These are phyloP conservation scores for Pheosia tremula DNA, from an alignment of 2,888 invertebrate species.

Conservation along the genomic window DNA sequence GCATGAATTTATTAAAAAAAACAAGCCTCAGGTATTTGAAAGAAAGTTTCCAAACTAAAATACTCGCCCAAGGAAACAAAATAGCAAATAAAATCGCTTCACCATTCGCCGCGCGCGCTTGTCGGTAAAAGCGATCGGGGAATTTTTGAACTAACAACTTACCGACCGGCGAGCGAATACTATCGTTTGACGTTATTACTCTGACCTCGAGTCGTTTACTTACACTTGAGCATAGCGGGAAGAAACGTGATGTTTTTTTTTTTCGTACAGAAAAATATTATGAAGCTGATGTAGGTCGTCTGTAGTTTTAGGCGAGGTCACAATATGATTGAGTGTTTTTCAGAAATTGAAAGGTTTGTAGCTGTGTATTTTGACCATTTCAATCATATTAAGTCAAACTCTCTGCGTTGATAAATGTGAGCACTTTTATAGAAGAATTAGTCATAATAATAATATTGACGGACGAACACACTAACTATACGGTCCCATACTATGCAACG, in stretches of 20 bases:
- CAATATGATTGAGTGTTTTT: conserved; percentile 3
- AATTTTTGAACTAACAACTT: conserved; percentile 57
- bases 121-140: conserved; percentile 18
- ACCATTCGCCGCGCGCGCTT: too few relatives aligned
- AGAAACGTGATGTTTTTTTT: conserved; percentile 9
- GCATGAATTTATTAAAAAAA: too few relatives aligned
- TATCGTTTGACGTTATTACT: conserved; percentile 60
- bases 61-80: too few relatives aligned
- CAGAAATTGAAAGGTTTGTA: neutral
- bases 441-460: too few relatives aligned
- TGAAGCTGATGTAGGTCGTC: neutral
- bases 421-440: too few relatives aligned
- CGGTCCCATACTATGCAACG: too few relatives aligned
- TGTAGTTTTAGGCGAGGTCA: conserved; percentile 4
- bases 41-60: too few relatives aligned
- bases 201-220: conserved; percentile 53
- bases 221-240: conserved; percentile 39
- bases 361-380: neutral
- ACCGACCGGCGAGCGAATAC: conserved; percentile 41
- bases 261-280: conserved; percentile 8
- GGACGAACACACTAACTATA: too few relatives aligned
- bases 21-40: too few relatives aligned
- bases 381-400: conserved; percentile 1
- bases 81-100: too few relatives aligned
- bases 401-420: too few relatives aligned